Percentiles rank a stretch among this genome's conserved stretches.
These are phyloP conservation scores for Corythoichthys haematopterus DNA, from an alignment of 2,113 vertebrate genomes.

Conservation along the genomic window DNA sequence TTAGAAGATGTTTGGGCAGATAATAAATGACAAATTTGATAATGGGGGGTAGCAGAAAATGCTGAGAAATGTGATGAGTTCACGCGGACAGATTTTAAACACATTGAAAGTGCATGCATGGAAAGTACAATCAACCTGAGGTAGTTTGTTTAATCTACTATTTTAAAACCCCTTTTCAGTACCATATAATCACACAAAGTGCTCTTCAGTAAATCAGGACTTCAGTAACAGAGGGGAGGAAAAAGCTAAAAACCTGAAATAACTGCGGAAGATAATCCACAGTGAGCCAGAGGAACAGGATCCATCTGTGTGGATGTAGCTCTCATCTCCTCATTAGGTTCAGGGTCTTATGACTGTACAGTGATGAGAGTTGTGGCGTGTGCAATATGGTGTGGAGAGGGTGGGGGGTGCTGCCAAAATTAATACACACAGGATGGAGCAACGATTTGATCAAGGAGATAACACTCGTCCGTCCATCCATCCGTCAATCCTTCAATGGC, in stretches of 20 bases:
- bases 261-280: constrained; percentile 45
- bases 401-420: background rate
- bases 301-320: constrained; percentile 70
- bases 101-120: constrained; percentile 14
- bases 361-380: constrained; percentile 54
- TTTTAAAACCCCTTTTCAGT: constrained; percentile 35
- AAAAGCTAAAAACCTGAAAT: constrained; percentile 32
- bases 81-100: background rate
- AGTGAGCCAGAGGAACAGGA: constrained; percentile 53
- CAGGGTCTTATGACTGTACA: constrained; percentile 46
- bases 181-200: constrained; percentile 41
- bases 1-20: constrained; percentile 21
- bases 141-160: constrained; percentile 34
- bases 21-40: constrained; percentile 35
- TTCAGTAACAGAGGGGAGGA: background rate
- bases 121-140: constrained; percentile 21
- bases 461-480: too few relatives aligned
- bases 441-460: background rate
- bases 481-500: too few relatives aligned
- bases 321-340: constrained; percentile 67
- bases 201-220: constrained; percentile 42
- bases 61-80: background rate
- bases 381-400: constrained; percentile 13
- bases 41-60: constrained; percentile 15
- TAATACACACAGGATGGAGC: background rate